Percentiles rank a stretch among this genome's conserved stretches.
Evolutionary conservation across 2,888 invertebrate genomes (phyloP).

Genomic region (Acrocyrtus sp.): DNA sequence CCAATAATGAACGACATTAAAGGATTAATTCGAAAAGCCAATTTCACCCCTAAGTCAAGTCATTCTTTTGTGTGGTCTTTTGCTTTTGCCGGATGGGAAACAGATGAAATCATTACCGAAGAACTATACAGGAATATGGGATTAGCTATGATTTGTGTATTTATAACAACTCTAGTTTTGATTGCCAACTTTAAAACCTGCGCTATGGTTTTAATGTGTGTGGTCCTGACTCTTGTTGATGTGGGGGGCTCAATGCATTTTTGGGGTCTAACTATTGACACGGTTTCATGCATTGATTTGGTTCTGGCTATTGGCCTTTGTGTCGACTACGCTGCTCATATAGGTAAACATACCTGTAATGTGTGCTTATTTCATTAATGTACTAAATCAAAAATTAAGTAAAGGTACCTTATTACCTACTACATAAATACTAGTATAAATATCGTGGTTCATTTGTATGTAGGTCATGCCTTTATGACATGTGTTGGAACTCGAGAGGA

Average conservation of each 20-base stretch:
- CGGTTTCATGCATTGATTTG: slow-evolving; percentile 82
- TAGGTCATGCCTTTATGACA: slow-evolving; percentile 79
- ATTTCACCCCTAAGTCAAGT: slow-evolving; percentile 72
- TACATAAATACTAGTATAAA: neutral
- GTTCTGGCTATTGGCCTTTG: slow-evolving; percentile 84
- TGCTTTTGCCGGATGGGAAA: slow-evolving; percentile 79
- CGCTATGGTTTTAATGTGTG: slow-evolving; percentile 81
- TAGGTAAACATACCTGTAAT: too few relatives aligned
- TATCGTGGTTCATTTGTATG: neutral
- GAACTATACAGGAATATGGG: slow-evolving; percentile 82
- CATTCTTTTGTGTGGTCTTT: slow-evolving; percentile 78
- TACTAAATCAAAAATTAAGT: too few relatives aligned
- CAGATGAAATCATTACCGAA: slow-evolving; percentile 78
- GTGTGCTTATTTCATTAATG: neutral
- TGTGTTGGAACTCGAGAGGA: slow-evolving; percentile 68
- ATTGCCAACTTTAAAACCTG: slow-evolving; percentile 82
- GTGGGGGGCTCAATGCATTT: slow-evolving; percentile 82
- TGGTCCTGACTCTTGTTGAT: slow-evolving; percentile 70
- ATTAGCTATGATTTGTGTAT: slow-evolving; percentile 80
- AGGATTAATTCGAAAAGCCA: slow-evolving; percentile 70
- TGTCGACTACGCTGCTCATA: slow-evolving; percentile 85
- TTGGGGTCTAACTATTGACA: slow-evolving; percentile 85
- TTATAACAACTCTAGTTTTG: slow-evolving; percentile 79
- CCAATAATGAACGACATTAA: slow-evolving; percentile 78
- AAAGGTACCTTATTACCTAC: too few relatives aligned